Conservation (phyloP, 2,888 invertebrate species). For the Aethes cnicana region DNA sequence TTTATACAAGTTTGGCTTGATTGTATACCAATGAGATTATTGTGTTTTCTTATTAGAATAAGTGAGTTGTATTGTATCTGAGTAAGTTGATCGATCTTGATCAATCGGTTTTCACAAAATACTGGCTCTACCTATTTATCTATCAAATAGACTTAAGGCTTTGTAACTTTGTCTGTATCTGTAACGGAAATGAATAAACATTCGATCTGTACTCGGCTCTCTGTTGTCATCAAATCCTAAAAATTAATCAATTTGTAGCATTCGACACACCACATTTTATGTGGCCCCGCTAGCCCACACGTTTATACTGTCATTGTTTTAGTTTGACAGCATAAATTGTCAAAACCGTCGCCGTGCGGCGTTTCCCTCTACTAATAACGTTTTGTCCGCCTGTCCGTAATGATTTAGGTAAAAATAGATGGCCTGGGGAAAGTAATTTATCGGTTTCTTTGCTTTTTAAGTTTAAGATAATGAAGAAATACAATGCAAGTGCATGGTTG, state of each 20-base stretch:
- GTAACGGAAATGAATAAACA: neutral
- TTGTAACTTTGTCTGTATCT: no score
- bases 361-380: conserved; percentile 58
- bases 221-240: no score
- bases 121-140: no score
- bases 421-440: conserved; percentile 28
- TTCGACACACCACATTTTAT: no score
- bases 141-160: no score
- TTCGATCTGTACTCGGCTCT: neutral
- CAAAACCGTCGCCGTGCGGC: conserved; percentile 68
- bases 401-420: conserved; percentile 33
- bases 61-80: no score
- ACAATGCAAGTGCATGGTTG: no score
- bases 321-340: conserved; percentile 69
- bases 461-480: conserved; percentile 19
- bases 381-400: conserved; percentile 57
- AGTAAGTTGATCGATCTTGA: no score
- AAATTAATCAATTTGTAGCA: no score
- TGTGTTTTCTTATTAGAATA: no score
- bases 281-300: conserved; percentile 33
- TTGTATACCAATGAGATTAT: no score
- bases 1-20: neutral
- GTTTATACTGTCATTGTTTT: conserved; percentile 26
- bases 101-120: no score
- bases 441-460: conserved; percentile 21